These are phyloP conservation scores for Axis porcinus DNA, from an alignment of 2,113 vertebrate species.

Conservation along the genomic window DNA sequence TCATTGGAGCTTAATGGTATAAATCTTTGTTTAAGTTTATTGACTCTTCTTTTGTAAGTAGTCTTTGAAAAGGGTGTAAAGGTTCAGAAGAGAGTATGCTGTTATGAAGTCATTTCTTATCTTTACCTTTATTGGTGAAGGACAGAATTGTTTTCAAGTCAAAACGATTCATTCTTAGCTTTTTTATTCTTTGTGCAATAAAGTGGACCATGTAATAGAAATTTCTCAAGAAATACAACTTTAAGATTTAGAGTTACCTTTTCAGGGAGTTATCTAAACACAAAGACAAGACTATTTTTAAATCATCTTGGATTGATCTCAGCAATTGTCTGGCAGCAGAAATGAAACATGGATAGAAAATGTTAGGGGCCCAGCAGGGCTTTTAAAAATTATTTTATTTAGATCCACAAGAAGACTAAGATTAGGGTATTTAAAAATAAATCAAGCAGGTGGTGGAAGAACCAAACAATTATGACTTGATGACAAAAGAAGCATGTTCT, in stretches of 20 bases:
- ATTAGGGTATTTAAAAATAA: not conserved
- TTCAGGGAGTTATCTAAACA: not conserved
- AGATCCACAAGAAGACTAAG: not conserved
- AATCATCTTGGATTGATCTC: not conserved
- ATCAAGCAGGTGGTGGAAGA: not conserved
- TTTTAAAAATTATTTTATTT: not conserved
- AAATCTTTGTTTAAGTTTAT: not conserved
- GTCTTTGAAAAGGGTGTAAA: not conserved
- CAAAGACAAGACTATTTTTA: not conserved
- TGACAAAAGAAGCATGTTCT: conserved; percentile 28
- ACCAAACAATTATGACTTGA: not conserved
- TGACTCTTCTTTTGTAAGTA: not conserved
- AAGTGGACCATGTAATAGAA: not conserved
- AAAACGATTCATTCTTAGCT: not conserved
- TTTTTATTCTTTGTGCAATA: not conserved
- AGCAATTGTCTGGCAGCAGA: not conserved
- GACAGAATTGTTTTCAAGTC: not conserved
- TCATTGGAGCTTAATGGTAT: not conserved
- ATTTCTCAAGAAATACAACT: not conserved
- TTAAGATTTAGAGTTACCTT: not conserved
- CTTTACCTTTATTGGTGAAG: not conserved
- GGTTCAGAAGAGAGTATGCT: not conserved
- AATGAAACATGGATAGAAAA: not conserved
- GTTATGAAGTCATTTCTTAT: not conserved
- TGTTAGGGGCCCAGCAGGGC: not conserved